Evolutionary conservation across 2,888 invertebrate species (phyloP), one percentile per base, ranked within the genome.

Genomic region (Platycnemis pennipes): DNA sequence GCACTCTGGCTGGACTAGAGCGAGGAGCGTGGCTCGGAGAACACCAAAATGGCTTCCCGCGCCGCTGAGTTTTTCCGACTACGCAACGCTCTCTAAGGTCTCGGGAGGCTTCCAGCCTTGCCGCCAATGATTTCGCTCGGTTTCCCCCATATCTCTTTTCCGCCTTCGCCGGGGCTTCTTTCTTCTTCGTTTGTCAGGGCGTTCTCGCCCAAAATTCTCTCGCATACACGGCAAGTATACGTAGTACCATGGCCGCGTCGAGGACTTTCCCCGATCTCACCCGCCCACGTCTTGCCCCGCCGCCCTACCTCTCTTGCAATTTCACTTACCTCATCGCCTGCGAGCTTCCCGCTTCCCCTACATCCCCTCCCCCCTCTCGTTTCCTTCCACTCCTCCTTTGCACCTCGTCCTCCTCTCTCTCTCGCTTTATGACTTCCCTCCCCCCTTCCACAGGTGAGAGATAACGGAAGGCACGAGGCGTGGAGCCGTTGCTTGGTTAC

Each of bases 191-290:
- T 49, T 63, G 1, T 86, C 46, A 42, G 31, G 69, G 69, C 26
- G 63, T 26, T n/a, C 5, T n/a, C 63, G 63, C 63, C 63, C 63
- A 8, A 63, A 37, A 37, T 77, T 77, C 37, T 37, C 37, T 37
- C 37, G 31, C 37, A 77, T 56, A 87, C 56, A 46, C 53, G 53
- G 19, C 63, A 63, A n/a, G 19, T n/a, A 46, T n/a, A 26, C 44
- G 94, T 87, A 45, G 69, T 63, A 19, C 53, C 56, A 94, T 69
- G n/a, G 26, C 44, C 44, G 49, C 45, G 46, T n/a, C n/a, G 85
- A 85, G 94, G 94, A 49, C 94, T 88, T 94, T 63, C 94, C 94
- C 94, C 94, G 69, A 56, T 94, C 44, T 11, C 94, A 45, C 37
- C 53, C 22, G n/a, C 94, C 94, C 45, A 44, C 44, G 5, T 37